Conservation (phyloP, 2,797 vertebrate species). For the Xenops minutus region DNA sequence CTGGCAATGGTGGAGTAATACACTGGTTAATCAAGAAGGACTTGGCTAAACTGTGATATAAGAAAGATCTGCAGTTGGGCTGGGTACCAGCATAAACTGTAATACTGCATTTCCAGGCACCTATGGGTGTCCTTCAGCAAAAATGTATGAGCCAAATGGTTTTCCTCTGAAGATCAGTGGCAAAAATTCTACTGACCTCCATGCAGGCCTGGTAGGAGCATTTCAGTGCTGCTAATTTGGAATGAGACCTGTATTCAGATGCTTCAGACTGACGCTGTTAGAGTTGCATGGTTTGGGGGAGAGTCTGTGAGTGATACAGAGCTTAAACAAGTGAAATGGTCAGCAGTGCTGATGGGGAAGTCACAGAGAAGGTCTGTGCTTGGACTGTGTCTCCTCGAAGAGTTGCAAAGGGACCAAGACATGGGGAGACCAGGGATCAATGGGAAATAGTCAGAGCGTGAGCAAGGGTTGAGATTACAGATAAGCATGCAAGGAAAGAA, state of each 20-base stretch:
- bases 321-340: neutral
- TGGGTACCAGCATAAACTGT: neutral
- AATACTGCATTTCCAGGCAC: neutral
- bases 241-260: neutral
- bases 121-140: neutral
- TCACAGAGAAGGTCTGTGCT: neutral
- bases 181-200: neutral
- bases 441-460: neutral
- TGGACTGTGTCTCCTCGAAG: neutral
- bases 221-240: neutral
- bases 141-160: neutral
- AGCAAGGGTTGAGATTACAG: neutral
- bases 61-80: neutral
- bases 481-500: neutral
- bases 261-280: neutral
- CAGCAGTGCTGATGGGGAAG: accelerated
- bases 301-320: neutral
- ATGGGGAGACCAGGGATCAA: neutral
- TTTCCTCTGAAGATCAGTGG: neutral
- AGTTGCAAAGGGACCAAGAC: neutral
- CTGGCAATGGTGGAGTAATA: neutral
- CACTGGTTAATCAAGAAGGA: neutral
- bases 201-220: neutral
- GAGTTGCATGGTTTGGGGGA: neutral
- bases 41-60: neutral